Percentiles rank a stretch among this genome's conserved stretches.
Evolutionary conservation across 2,888 invertebrate species (phyloP).

Genomic region (Xylocampa areola): DNA sequence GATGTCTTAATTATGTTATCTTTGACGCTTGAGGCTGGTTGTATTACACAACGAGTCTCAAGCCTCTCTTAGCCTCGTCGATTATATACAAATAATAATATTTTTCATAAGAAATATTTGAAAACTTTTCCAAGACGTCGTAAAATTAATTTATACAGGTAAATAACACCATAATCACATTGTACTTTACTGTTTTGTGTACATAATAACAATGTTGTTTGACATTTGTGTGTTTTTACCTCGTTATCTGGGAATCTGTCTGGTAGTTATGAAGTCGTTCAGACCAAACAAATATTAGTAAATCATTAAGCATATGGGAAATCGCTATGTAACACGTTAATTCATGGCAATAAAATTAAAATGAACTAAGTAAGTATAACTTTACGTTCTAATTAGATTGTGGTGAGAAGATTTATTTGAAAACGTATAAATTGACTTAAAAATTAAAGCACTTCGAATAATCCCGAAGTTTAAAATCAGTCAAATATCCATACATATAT

Average conservation of each 20-base stretch:
- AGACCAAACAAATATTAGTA: slow-evolving; percentile 39
- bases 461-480: no score
- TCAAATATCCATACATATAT: no score
- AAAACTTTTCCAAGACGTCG: slow-evolving; percentile 1
- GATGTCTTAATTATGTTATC: no score
- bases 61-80: no score
- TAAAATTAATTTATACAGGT: neutral
- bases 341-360: neutral
- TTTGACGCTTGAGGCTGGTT: no score
- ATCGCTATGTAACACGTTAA: slow-evolving; percentile 4
- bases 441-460: no score
- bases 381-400: no score
- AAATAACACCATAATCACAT: slow-evolving; percentile 3
- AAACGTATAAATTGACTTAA: no score
- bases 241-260: slow-evolving; percentile 35
- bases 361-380: neutral
- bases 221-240: slow-evolving; percentile 24
- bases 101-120: no score
- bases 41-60: no score
- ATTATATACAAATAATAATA: no score
- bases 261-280: slow-evolving; percentile 21
- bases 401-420: no score
- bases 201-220: slow-evolving; percentile 29
- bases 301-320: slow-evolving; percentile 26
- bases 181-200: slow-evolving; percentile 9